Evolutionary conservation across 2,888 invertebrate species (phyloP).

Genomic region (Laothoe populi): DNA sequence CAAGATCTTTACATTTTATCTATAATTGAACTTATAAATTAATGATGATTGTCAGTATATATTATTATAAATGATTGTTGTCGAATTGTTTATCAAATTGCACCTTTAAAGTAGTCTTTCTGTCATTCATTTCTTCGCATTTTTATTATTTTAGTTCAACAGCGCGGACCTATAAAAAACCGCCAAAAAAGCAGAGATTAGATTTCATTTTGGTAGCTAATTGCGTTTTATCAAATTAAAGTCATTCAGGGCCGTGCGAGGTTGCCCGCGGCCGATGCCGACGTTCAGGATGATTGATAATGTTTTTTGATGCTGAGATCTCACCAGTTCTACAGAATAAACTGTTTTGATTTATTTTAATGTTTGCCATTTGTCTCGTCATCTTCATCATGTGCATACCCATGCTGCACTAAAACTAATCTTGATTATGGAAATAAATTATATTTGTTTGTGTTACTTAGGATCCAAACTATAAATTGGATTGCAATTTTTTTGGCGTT

Average conservation of each 20-base stretch:
- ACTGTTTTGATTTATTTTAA: slow-evolving; percentile 80
- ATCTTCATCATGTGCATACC: slow-evolving; percentile 27
- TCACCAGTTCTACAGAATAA: slow-evolving; percentile 81
- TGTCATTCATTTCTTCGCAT: slow-evolving; percentile 9
- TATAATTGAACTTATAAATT: neutral
- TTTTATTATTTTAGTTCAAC: slow-evolving; percentile 21
- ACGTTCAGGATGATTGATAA: slow-evolving; percentile 74
- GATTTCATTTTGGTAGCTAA: slow-evolving; percentile 84
- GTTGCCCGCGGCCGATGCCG: slow-evolving; percentile 50
- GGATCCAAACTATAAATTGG: neutral
- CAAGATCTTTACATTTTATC: neutral
- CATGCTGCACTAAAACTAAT: slow-evolving; percentile 8
- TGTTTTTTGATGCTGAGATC: slow-evolving; percentile 72
- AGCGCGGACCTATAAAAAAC: slow-evolving; percentile 13
- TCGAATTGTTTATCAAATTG: slow-evolving; percentile 13
- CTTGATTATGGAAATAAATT: too few species aligned
- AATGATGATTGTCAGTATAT: neutral
- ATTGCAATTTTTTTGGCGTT: neutral
- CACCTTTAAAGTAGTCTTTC: slow-evolving; percentile 15
- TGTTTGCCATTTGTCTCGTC: slow-evolving; percentile 70
- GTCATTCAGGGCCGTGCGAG: slow-evolving; percentile 65
- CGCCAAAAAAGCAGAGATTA: slow-evolving; percentile 76
- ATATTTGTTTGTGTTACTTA: slow-evolving; percentile 1
- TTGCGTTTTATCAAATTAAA: slow-evolving; percentile 85
- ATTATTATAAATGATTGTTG: neutral